These are phyloP conservation scores for Psophia crepitans DNA, from an alignment of 2,113 vertebrate genomes.

Conservation along the genomic window DNA sequence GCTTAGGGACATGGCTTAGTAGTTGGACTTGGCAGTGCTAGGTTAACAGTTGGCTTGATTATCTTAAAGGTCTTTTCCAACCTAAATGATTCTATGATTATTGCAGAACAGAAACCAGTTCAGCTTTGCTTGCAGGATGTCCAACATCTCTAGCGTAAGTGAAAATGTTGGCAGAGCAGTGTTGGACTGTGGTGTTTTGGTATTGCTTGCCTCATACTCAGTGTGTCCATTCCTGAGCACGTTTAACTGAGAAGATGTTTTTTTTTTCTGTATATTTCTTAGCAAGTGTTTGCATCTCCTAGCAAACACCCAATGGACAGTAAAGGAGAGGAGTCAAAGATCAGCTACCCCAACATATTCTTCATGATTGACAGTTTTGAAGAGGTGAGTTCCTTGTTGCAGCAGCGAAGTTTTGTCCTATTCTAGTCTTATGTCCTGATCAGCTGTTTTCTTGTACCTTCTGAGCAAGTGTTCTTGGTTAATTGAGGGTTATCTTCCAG, in stretches of 20 bases:
- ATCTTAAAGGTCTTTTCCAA: too few relatives aligned
- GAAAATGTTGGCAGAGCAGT: background rate
- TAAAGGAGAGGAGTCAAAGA: constrained; percentile 98
- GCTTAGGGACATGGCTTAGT: too few relatives aligned
- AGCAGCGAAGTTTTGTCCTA: background rate
- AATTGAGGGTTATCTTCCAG: background rate
- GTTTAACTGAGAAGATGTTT: background rate
- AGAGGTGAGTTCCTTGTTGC: constrained; percentile 79
- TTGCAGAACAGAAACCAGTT: background rate
- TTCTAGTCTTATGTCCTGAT: background rate
- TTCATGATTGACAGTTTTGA: constrained; percentile 99
- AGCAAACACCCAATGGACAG: constrained; percentile 99
- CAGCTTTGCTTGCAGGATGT: background rate
- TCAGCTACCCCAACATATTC: constrained; percentile 99
- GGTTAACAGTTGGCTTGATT: too few relatives aligned
- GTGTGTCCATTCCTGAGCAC: background rate
- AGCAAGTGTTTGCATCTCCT: constrained; percentile 98
- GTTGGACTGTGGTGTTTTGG: background rate
- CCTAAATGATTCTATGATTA: too few relatives aligned
- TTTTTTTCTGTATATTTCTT: background rate
- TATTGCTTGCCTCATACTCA: background rate
- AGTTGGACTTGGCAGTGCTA: too few relatives aligned
- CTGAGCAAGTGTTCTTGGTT: background rate
- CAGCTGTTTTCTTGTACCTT: background rate
- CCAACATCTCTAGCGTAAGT: background rate